Evolutionary conservation across 2,888 invertebrate species (phyloP).

Genomic region (Alviniconcha strummeri): DNA sequence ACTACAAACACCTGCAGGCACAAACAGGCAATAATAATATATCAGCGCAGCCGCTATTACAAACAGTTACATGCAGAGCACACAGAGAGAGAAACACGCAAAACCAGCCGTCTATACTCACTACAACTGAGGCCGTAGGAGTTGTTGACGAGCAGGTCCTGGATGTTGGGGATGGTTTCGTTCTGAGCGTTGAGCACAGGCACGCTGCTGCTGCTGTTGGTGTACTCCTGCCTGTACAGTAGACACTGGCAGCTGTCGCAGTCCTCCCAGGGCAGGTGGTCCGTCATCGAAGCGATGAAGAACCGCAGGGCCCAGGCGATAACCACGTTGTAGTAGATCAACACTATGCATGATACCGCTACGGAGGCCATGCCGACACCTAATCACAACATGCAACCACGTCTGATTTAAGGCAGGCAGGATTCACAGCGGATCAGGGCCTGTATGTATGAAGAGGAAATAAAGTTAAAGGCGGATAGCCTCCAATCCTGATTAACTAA

Average conservation of each 20-base stretch:
- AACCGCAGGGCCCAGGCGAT: slow-evolving; percentile 45
- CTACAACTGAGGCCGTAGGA: slow-evolving; percentile 20
- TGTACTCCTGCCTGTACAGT: slow-evolving; percentile 22
- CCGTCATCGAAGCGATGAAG: slow-evolving; percentile 39
- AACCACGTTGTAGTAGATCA: slow-evolving; percentile 49
- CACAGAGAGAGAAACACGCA: neutral
- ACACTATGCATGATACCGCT: slow-evolving; percentile 42
- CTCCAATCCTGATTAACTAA: neutral
- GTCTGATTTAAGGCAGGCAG: neutral
- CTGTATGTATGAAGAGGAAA: neutral
- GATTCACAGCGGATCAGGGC: no score
- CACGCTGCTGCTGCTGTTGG: neutral
- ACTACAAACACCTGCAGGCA: neutral
- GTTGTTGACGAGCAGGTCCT: slow-evolving; percentile 6
- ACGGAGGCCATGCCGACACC: slow-evolving; percentile 47
- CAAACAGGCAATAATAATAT: neutral
- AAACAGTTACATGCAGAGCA: neutral
- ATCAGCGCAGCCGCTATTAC: no score
- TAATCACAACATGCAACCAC: slow-evolving; percentile 18
- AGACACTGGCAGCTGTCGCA: slow-evolving; percentile 38
- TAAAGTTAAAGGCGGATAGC: no score
- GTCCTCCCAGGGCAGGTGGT: slow-evolving; percentile 37
- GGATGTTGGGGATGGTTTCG: neutral
- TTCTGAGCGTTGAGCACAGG: neutral
- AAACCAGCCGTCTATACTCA: neutral